Evolutionary conservation across 1,140 invertebrate species (phyloP).

Genomic region (Lordiphosa stackelbergi): DNA sequence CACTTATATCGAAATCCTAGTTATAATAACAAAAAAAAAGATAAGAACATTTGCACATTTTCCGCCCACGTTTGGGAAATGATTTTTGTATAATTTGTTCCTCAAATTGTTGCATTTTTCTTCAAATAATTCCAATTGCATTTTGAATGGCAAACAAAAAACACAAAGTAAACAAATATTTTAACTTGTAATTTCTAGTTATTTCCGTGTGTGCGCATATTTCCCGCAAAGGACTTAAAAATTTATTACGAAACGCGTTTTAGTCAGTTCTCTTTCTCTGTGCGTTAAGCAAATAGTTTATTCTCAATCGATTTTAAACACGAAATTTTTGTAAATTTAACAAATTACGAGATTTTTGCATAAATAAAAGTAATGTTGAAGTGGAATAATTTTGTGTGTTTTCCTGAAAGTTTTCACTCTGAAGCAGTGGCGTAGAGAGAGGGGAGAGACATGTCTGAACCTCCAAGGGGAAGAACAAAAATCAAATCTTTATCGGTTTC

Average conservation of each 20-base stretch:
- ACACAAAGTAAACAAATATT: conserved; percentile 12
- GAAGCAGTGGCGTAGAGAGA: too few species aligned
- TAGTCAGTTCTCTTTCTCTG: conserved; percentile 33
- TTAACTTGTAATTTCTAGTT: conserved; percentile 31
- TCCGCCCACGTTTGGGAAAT: conserved; percentile 2
- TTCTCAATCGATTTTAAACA: conserved; percentile 43
- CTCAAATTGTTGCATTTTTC: conserved; percentile 11
- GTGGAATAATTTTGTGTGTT: conserved; percentile 13
- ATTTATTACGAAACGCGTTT: too few species aligned
- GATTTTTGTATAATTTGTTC: conserved; percentile 22
- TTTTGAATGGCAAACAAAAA: conserved; percentile 47
- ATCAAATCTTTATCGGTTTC: too few species aligned
- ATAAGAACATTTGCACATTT: conserved; percentile 4
- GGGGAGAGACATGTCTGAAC: too few species aligned
- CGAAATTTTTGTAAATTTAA: conserved; percentile 55
- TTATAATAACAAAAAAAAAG: conserved; percentile 32
- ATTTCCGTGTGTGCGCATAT: conserved; percentile 35
- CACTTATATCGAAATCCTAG: conserved; percentile 55
- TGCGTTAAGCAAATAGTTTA: conserved; percentile 8
- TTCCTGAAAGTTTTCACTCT: background rate
- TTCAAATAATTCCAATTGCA: conserved; percentile 55
- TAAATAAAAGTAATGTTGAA: conserved; percentile 64
- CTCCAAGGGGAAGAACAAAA: too few species aligned
- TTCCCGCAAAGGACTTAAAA: conserved; percentile 25
- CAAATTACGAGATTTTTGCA: conserved; percentile 38